A percentile compares a stretch with the other conserved stretches of the same genome.
Evolutionary conservation across 2,113 vertebrate species (phyloP).

Genomic region (Nycticorax nycticorax): DNA sequence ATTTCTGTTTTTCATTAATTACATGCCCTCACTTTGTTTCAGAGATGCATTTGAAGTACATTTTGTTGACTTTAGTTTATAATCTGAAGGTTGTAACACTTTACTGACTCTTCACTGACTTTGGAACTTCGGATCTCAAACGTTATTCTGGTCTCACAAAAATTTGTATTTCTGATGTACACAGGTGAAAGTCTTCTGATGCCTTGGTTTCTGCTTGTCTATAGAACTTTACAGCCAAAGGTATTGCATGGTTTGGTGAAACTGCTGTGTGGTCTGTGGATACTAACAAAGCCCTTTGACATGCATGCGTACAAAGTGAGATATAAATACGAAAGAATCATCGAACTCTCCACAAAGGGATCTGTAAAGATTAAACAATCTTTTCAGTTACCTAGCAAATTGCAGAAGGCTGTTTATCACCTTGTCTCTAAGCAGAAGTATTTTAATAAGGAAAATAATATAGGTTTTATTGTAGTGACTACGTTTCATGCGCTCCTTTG

Average conservation of each 20-base stretch:
- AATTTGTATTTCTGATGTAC: background rate
- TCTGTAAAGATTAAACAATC: background rate
- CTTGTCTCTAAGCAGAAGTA: background rate
- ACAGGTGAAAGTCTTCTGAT: background rate
- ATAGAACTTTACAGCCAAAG: background rate
- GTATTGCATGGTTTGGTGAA: background rate
- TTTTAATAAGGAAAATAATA: constrained; percentile 10
- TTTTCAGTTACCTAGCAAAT: constrained; percentile 10
- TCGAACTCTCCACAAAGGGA: background rate
- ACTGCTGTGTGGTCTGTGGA: background rate
- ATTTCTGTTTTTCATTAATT: background rate
- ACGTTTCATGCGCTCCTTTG: background rate
- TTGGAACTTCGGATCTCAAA: background rate
- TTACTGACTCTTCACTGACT: background rate
- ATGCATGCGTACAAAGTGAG: background rate
- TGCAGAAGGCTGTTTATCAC: background rate
- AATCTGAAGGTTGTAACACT: background rate
- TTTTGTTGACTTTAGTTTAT: background rate
- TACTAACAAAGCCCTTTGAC: background rate
- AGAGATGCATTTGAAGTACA: background rate
- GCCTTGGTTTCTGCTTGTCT: background rate
- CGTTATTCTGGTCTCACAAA: background rate
- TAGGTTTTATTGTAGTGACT: background rate
- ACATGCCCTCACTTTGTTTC: background rate
- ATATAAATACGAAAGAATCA: background rate